A percentile compares a stretch with the other conserved stretches of the same genome.
Conservation (phyloP, 2,113 vertebrate species). For the Gambusia holbrooki region DNA sequence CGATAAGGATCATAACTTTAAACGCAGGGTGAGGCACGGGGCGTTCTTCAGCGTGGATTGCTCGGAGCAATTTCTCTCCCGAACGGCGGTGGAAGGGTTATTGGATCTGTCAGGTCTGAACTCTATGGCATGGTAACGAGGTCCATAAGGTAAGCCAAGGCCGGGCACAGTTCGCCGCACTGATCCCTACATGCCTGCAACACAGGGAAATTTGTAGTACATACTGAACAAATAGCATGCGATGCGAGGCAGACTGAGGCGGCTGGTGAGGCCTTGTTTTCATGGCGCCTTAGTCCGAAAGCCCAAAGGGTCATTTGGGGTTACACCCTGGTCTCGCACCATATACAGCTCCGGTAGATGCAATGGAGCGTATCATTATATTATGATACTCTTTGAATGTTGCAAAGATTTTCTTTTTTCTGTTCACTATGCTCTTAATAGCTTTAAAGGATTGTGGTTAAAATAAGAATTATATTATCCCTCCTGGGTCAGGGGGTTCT, state of each 20-base stretch:
- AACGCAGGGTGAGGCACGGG: constrained; percentile 96
- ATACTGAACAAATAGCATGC: constrained; percentile 94
- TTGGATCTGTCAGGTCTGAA: constrained; percentile 99
- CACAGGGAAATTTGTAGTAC: constrained; percentile 95
- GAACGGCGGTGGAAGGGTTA: constrained; percentile 89
- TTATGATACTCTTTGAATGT: constrained; percentile 61
- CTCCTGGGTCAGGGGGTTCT: background rate
- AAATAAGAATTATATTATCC: constrained; percentile 7
- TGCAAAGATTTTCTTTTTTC: constrained; percentile 25
- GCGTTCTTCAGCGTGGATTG: constrained; percentile 86
- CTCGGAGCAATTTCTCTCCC: constrained; percentile 94
- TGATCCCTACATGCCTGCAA: constrained; percentile 89
- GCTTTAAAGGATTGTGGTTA: constrained; percentile 26
- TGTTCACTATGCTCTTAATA: constrained; percentile 25
- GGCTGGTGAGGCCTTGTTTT: constrained; percentile 57
- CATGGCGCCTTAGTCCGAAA: constrained; percentile 56
- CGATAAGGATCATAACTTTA: constrained; percentile 99
- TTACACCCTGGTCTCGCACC: constrained; percentile 52
- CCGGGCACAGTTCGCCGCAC: constrained; percentile 93
- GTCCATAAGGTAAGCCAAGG: constrained; percentile 92
- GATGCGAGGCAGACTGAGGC: constrained; percentile 46
- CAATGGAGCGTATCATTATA: constrained; percentile 75
- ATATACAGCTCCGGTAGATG: constrained; percentile 62
- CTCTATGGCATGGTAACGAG: constrained; percentile 94
- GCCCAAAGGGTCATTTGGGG: constrained; percentile 63